Base-by-base conservation (phyloP, 2,113 vertebrate genomes). In the Oncorhynchus nerka region DNA sequence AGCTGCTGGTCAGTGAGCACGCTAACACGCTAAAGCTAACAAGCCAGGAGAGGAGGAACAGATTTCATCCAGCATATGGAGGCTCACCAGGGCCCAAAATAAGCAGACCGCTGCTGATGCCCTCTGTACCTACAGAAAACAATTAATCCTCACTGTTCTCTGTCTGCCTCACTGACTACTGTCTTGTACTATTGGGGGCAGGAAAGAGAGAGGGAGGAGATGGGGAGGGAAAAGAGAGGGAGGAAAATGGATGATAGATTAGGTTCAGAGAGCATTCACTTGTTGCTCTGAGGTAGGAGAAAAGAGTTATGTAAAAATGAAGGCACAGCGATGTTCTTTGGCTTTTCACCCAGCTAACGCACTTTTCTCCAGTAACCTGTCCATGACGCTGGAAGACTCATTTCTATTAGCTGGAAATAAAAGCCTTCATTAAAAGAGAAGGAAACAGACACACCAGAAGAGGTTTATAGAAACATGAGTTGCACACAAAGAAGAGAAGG, bases 71-170 rank as follows among this genome's bases (percentile, higher is more conserved):
- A 66, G 77, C 88, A 91, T 87, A 88, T 89, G 89, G 90, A 81
- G 73, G 71, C 82, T 86, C 85, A 77, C 67, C 49, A 72, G 89
- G 86, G 74, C 71, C 76, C 80, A 39, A 22, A 77, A 81, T 79
- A 92, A 88, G 80, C 79, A 76, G 84, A 30, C 71, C 16, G 32
- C 80, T 80, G 70, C 71, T 75, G 75, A 65, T 86, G 84, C 83
- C 81, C 92, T 88, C 76, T 87, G 83, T 81, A 91, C 86, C 87
- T 85, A 74, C 77, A 81, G 81, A 89, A 90, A 89, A 91, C 88
- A 90, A 92, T 93, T 91, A 88, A 89, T 91, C 81, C 75, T 83
- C 65, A 68, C 83, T 81, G 78, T 74, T 74, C 51, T 70, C 65
- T 8, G 39, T 70, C 65, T 8, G 39, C 75, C 69, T 75, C 55